Evolutionary conservation across 2,797 vertebrate species (phyloP).

Genomic region (Botia almorhae): DNA sequence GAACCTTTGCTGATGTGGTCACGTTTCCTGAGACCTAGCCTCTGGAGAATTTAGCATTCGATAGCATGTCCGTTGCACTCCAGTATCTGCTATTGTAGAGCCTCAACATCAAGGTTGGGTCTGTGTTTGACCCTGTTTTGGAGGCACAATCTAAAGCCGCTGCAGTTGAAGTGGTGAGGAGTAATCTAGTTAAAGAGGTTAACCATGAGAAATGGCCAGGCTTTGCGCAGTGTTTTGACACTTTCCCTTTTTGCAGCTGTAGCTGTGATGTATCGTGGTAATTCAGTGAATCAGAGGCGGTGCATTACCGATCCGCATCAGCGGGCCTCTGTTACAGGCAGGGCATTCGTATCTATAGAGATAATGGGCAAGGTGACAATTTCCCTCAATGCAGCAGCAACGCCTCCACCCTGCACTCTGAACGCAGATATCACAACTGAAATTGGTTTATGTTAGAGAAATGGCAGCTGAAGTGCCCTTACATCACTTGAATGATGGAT

Average conservation of each 20-base stretch:
- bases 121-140: conserved; percentile 50
- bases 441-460: conserved; percentile 50
- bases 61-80: not conserved
- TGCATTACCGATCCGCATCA: conserved; percentile 41
- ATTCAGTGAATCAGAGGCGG: conserved; percentile 63
- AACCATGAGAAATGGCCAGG: conserved; percentile 81
- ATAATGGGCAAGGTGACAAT: conserved; percentile 52
- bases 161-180: conserved; percentile 62
- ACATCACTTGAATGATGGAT: conserved; percentile 65
- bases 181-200: conserved; percentile 83
- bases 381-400: conserved; percentile 27
- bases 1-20: conserved; percentile 30
- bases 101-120: conserved; percentile 30
- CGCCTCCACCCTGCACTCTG: not conserved
- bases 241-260: conserved; percentile 67
- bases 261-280: conserved; percentile 80
- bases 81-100: conserved; percentile 2
- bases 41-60: not conserved
- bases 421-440: conserved; percentile 9
- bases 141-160: conserved; percentile 42
- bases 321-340: conserved; percentile 45
- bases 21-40: conserved; percentile 1
- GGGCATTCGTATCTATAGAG: conserved; percentile 41
- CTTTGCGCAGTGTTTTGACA: conserved; percentile 76
- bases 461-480: conserved; percentile 59